These are phyloP conservation scores for Watsonalla binaria DNA, from an alignment of 2,888 invertebrate genomes.

Conservation along the genomic window DNA sequence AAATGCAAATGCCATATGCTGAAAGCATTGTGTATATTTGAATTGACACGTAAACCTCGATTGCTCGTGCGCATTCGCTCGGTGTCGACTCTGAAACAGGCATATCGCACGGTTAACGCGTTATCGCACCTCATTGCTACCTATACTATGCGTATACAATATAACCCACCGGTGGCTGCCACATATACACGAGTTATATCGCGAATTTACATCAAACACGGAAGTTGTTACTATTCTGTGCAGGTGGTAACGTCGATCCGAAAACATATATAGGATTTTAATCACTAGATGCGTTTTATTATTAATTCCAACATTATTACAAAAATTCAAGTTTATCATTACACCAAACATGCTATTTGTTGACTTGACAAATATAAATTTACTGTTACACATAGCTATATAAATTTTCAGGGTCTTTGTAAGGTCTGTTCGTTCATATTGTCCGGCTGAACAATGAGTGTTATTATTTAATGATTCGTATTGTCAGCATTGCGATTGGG, in stretches of 20 bases:
- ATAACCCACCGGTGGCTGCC: conserved; percentile 14
- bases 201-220: conserved; percentile 68
- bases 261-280: not conserved
- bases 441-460: not conserved
- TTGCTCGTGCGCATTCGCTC: conserved; percentile 59
- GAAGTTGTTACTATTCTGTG: conserved; percentile 48
- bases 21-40: conserved; percentile 40
- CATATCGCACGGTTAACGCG: conserved; percentile 60
- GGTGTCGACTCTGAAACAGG: conserved; percentile 56
- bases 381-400: not conserved
- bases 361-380: not conserved
- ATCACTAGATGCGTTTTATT: not conserved
- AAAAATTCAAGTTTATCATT: not conserved
- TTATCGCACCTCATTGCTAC: conserved; percentile 68
- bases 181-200: conserved; percentile 45
- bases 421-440: not conserved
- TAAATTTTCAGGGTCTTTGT: not conserved
- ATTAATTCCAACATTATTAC: not conserved
- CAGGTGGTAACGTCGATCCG: conserved; percentile 36
- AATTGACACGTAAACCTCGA: conserved; percentile 62
- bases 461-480: not conserved
- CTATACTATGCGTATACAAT: conserved; percentile 31
- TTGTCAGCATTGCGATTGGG: not conserved
- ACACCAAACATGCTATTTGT: not conserved
- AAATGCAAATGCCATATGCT: conserved; percentile 18